Percentiles rank a stretch among this genome's conserved stretches.
phyloP scores from a whole-genome alignment of 2,888 invertebrate species.

The Hydropsyche betteni region DNA sequence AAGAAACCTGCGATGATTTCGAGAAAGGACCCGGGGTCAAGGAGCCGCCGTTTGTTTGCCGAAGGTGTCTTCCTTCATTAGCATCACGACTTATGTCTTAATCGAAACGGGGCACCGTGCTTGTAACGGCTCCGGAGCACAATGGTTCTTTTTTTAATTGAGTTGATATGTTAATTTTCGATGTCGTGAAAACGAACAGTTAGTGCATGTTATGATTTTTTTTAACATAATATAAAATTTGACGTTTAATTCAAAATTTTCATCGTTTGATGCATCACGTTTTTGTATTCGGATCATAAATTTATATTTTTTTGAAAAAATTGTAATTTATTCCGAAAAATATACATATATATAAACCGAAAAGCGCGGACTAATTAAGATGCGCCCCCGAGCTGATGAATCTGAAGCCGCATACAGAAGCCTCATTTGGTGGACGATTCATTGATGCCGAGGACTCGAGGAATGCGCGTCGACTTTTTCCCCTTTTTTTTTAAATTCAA shows the following conservation, averaged over 20 bases:
- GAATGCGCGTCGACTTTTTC: background rate
- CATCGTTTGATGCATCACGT: too few species aligned
- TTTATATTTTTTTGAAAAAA: too few species aligned
- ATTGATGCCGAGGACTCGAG: conserved; percentile 27
- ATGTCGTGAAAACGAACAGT: too few species aligned
- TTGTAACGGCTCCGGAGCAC: background rate
- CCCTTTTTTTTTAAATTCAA: background rate
- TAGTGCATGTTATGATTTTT: too few species aligned
- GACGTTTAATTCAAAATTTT: too few species aligned
- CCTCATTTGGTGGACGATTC: conserved; percentile 38
- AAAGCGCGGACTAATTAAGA: conserved; percentile 33
- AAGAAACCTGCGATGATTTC: conserved; percentile 19
- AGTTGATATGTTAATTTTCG: too few species aligned
- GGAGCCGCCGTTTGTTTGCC: conserved; percentile 34
- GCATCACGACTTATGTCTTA: conserved; percentile 41
- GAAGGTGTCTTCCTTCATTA: conserved; percentile 39
- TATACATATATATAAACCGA: background rate
- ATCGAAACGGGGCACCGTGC: conserved; percentile 13
- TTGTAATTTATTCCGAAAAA: too few species aligned
- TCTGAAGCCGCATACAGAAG: conserved; percentile 34
- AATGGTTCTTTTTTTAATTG: too few species aligned
- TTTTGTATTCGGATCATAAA: too few species aligned
- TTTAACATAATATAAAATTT: too few species aligned
- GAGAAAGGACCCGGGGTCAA: conserved; percentile 35
- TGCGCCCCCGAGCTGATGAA: conserved; percentile 29